Evolutionary conservation across 2,113 vertebrate genomes (phyloP).

Genomic region (Triplophysa rosa): DNA sequence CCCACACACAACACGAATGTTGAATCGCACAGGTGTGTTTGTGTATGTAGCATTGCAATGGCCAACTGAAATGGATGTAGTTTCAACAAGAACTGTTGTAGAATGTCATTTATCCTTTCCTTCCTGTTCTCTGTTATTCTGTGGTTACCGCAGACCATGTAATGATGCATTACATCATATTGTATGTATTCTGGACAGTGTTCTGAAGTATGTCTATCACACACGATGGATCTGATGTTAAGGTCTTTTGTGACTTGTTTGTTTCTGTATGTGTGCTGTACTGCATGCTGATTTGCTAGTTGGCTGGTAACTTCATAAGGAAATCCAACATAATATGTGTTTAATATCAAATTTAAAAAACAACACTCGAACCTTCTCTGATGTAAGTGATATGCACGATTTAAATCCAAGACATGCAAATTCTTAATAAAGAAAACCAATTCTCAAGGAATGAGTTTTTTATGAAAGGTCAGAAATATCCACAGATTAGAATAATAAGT

Average conservation of each 20-base stretch:
- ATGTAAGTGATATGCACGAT: no score
- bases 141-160: slow-evolving; percentile 10
- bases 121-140: slow-evolving; percentile 34
- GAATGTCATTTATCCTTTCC: background rate
- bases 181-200: slow-evolving; percentile 14
- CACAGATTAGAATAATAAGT: no score
- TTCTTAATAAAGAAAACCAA: no score
- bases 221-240: background rate
- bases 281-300: background rate
- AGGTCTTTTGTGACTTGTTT: background rate
- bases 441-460: no score
- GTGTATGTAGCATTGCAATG: background rate
- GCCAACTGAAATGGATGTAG: background rate
- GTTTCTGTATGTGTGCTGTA: background rate
- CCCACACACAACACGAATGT: background rate
- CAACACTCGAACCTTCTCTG: no score
- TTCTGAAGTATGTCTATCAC: background rate
- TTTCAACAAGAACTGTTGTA: slow-evolving; percentile 12
- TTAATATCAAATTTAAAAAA: no score
- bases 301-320: background rate
- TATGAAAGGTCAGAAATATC: no score
- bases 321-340: no score
- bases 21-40: slow-evolving; percentile 11
- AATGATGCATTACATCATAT: background rate
- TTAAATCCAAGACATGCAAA: no score